These are phyloP conservation scores for Platichthys flesus DNA, from an alignment of 2,113 vertebrate species.

Conservation along the genomic window DNA sequence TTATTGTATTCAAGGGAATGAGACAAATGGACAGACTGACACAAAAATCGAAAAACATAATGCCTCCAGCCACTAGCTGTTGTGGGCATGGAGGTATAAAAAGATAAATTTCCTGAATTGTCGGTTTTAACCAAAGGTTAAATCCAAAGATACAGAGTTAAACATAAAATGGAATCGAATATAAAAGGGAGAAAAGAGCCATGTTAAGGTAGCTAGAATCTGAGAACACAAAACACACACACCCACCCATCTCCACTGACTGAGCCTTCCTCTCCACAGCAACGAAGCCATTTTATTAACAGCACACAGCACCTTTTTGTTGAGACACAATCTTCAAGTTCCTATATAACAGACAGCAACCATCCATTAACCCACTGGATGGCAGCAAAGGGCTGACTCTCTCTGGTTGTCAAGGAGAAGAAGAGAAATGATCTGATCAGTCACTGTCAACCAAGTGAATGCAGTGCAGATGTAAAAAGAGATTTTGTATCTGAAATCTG, in stretches of 20 bases:
- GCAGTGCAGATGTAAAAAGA: not conserved
- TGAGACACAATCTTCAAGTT: not conserved
- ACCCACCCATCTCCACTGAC: not conserved
- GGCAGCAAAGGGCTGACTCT: constrained; percentile 29
- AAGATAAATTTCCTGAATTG: not conserved
- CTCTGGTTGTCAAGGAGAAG: not conserved
- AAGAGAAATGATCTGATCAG: not conserved
- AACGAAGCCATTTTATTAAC: not conserved
- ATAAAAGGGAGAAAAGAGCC: not conserved
- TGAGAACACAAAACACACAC: not conserved
- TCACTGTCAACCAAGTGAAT: not conserved
- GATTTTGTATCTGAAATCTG: no score
- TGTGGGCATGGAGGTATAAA: no score
- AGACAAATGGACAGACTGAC: no score
- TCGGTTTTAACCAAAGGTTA: not conserved
- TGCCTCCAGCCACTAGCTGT: no score
- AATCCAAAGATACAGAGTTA: not conserved
- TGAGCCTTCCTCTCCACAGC: not conserved
- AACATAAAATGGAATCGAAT: not conserved
- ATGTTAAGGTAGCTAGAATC: not conserved
- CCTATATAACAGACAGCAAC: not conserved
- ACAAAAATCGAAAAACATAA: no score
- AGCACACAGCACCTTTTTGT: not conserved
- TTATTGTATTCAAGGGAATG: no score
- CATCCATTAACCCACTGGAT: constrained; percentile 23